These are phyloP conservation scores for Limnephilus rhombicus DNA, from an alignment of 2,888 invertebrate genomes.

Conservation along the genomic window DNA sequence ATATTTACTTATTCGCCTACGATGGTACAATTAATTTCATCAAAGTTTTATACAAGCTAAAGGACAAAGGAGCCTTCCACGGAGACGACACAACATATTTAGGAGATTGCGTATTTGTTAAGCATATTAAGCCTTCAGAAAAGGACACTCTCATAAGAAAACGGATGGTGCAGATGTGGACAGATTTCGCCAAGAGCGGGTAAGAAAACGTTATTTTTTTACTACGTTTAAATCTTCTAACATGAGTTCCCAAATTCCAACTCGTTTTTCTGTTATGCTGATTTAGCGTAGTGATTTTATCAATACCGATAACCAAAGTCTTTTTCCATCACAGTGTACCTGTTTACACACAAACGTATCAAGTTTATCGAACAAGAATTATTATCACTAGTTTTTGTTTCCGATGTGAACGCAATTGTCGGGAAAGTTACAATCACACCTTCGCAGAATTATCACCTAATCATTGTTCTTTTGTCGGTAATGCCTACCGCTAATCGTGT, in stretches of 20 bases:
- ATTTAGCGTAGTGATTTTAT: no score
- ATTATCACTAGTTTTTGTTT: not conserved
- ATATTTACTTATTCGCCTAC: constrained; percentile 70
- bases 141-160: constrained; percentile 72
- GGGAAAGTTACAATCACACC: not conserved
- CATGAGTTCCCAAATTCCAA: not conserved
- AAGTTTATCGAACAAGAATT: not conserved
- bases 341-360: not conserved
- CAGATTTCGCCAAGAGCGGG: constrained; percentile 81
- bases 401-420: not conserved
- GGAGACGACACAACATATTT: constrained; percentile 57
- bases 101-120: not conserved
- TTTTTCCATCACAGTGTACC: not conserved
- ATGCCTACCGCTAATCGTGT: not conserved
- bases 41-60: constrained; percentile 23
- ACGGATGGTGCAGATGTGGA: constrained; percentile 78
- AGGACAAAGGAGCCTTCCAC: constrained; percentile 48
- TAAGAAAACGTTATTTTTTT: constrained; percentile 67
- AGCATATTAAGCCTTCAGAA: constrained; percentile 64
- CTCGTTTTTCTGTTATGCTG: not conserved
- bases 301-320: not conserved
- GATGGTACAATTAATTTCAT: constrained; percentile 68
- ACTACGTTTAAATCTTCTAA: not conserved
- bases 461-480: no score
- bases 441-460: not conserved